Evolutionary conservation across 2,888 invertebrate species (phyloP).

Genomic region (Bhutanitis thaidina): DNA sequence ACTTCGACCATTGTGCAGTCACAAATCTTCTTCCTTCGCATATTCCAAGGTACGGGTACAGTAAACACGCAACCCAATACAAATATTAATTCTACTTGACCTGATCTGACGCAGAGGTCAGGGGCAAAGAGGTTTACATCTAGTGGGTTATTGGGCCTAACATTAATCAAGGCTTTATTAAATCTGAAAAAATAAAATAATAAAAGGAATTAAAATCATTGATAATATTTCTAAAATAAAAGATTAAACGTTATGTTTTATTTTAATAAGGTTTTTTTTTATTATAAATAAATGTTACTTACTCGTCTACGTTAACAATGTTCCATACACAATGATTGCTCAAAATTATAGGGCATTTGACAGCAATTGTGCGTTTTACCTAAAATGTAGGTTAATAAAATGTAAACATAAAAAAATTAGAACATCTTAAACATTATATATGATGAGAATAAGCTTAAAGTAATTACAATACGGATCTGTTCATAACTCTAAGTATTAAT

Average conservation of each 20-base stretch:
- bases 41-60: slow-evolving; percentile 53
- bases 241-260: not conserved
- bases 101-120: slow-evolving; percentile 52
- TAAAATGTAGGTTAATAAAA: slow-evolving; percentile 30
- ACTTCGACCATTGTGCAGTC: slow-evolving; percentile 66
- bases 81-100: slow-evolving; percentile 53
- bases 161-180: slow-evolving; percentile 55
- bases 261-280: no score
- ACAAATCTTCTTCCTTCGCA: slow-evolving; percentile 65
- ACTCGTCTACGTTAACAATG: slow-evolving; percentile 65
- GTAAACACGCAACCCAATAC: slow-evolving; percentile 58
- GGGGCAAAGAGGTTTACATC: slow-evolving; percentile 58
- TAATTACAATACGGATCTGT: no score
- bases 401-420: no score
- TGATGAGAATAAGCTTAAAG: no score
- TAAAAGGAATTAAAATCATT: slow-evolving; percentile 20
- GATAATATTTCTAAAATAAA: slow-evolving; percentile 25
- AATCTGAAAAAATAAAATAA: slow-evolving; percentile 39
- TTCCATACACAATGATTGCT: slow-evolving; percentile 73
- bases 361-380: slow-evolving; percentile 66
- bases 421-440: no score
- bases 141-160: slow-evolving; percentile 55
- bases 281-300: slow-evolving; percentile 31
- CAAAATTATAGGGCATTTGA: slow-evolving; percentile 61
- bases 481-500: no score